Conservation (phyloP, 2,797 vertebrate genomes). For the Danio albolineatus region DNA sequence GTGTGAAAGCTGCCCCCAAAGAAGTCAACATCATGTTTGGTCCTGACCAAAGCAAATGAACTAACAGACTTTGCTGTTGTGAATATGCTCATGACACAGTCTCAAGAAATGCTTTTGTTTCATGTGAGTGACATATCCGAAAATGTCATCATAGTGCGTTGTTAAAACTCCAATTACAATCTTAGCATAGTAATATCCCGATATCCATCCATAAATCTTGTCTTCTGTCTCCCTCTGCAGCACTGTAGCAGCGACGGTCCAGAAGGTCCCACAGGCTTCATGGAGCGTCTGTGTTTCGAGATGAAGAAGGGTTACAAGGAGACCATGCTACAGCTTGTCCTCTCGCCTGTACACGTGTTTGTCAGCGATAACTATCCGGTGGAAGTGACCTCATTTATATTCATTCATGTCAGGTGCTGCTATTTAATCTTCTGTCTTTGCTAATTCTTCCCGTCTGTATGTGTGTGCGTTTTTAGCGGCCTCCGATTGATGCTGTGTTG, state of each 20-base stretch:
- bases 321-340: conserved; percentile 93
- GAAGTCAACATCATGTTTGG: too few relatives aligned
- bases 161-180: too few relatives aligned
- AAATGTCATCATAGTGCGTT: too few relatives aligned
- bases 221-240: conserved; percentile 71
- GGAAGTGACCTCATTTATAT: conserved; percentile 38
- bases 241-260: conserved; percentile 92
- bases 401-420: background rate
- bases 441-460: conserved; percentile 13
- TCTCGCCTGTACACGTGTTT: conserved; percentile 94
- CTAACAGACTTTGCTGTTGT: too few relatives aligned
- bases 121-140: too few relatives aligned
- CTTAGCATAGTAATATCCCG: too few relatives aligned
- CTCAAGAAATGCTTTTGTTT: too few relatives aligned
- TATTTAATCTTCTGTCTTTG: conserved; percentile 1
- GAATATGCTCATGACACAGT: too few relatives aligned
- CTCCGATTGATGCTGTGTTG: conserved; percentile 88
- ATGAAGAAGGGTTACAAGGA: conserved; percentile 99
- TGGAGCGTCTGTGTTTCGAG: conserved; percentile 96
- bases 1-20: too few relatives aligned
- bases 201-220: background rate
- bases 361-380: conserved; percentile 97
- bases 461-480: conserved; percentile 78
- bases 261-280: conserved; percentile 91
- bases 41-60: too few relatives aligned